These are phyloP conservation scores for Patella depressa DNA, from an alignment of 2,888 invertebrate species.

Conservation along the genomic window DNA sequence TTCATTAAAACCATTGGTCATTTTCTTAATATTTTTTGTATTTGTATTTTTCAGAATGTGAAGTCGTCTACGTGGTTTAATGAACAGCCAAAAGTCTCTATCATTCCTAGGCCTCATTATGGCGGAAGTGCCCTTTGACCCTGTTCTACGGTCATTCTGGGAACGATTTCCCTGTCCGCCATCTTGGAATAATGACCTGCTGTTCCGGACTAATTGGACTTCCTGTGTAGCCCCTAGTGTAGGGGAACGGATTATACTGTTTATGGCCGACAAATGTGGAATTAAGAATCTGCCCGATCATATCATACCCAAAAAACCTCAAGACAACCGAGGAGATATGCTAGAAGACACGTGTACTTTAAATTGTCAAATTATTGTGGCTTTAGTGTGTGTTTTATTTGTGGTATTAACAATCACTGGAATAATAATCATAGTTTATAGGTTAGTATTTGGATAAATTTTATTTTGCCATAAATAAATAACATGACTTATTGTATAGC, in stretches of 20 bases:
- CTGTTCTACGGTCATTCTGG: slow-evolving; percentile 40
- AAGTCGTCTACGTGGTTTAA: background rate
- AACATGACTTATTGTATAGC: too few species aligned
- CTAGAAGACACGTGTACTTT: slow-evolving; percentile 31
- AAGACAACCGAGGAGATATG: background rate
- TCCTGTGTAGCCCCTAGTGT: slow-evolving; percentile 40
- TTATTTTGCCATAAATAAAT: background rate
- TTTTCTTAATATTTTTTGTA: background rate
- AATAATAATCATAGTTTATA: slow-evolving; percentile 33
- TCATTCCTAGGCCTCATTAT: slow-evolving; percentile 25
- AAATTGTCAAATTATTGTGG: slow-evolving; percentile 38
- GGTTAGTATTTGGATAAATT: slow-evolving; percentile 29
- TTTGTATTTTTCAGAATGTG: background rate
- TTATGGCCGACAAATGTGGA: slow-evolving; percentile 45
- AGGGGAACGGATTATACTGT: slow-evolving; percentile 37
- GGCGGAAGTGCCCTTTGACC: slow-evolving; percentile 36
- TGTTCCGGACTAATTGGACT: slow-evolving; percentile 43
- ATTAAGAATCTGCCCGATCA: slow-evolving; percentile 32
- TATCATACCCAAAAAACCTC: slow-evolving; percentile 13
- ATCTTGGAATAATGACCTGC: slow-evolving; percentile 43
- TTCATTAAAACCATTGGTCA: too few species aligned
- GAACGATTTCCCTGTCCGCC: slow-evolving; percentile 46
- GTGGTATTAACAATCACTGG: slow-evolving; percentile 33
- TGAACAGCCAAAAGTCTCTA: slow-evolving; percentile 10
- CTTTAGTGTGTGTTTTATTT: slow-evolving; percentile 35